A percentile compares a stretch with the other conserved stretches of the same genome.
Evolutionary conservation across 2,888 invertebrate genomes (phyloP).

Genomic region (Syrphus vitripennis): DNA sequence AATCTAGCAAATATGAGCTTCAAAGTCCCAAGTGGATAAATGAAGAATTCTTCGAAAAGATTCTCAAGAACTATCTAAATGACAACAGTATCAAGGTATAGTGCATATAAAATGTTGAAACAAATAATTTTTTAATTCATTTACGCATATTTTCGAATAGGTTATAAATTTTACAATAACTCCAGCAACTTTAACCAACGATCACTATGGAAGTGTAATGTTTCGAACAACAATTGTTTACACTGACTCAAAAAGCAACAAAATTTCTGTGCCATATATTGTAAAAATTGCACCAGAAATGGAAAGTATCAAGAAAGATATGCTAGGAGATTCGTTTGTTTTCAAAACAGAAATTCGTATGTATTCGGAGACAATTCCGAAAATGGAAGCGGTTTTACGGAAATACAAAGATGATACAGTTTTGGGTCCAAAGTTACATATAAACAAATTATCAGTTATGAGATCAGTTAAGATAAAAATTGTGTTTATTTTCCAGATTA

Average conservation of each 20-base stretch:
- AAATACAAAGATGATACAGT: constrained; percentile 72
- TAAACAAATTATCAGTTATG: no score
- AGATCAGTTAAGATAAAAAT: neutral
- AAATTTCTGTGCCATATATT: constrained; percentile 70
- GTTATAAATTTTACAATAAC: no score
- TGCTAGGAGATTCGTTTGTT: constrained; percentile 71
- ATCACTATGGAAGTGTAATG: constrained; percentile 74
- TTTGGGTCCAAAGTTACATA: neutral
- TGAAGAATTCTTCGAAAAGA: constrained; percentile 18
- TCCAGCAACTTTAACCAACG: constrained; percentile 71
- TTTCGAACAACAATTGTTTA: constrained; percentile 66
- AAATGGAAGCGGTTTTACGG: constrained; percentile 73
- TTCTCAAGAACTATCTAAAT: neutral
- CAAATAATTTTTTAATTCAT: no score
- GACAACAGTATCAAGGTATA: constrained; percentile 40
- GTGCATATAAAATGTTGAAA: no score
- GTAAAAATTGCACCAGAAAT: constrained; percentile 76
- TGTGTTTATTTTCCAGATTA: neutral
- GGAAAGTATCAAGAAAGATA: constrained; percentile 74
- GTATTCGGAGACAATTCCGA: constrained; percentile 75
- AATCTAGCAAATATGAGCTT: constrained; percentile 48
- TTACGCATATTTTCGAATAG: no score
- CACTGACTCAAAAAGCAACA: neutral
- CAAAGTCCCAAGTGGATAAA: constrained; percentile 49
- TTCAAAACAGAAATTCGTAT: constrained; percentile 76